phyloP scores from a whole-genome alignment of 2,113 vertebrate species.

The Myiagra hebetior region DNA sequence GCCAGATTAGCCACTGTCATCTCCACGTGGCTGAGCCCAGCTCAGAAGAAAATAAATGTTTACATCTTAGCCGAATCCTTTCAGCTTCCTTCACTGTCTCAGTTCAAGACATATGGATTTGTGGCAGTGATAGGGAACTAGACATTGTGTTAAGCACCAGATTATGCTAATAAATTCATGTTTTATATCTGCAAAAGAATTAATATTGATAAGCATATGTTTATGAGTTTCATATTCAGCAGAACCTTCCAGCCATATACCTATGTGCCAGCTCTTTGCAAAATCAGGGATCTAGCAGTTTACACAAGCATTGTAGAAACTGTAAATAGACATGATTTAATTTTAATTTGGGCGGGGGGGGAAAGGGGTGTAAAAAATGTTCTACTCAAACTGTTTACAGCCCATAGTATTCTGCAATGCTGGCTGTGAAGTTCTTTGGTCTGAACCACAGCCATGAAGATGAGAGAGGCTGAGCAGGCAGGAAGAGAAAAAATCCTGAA shows the following conservation, averaged over 20 bases:
- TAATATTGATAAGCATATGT: constrained; percentile 47
- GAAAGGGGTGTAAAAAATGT: background rate
- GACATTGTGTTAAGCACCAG: background rate
- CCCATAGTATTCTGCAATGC: background rate
- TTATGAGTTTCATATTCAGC: background rate
- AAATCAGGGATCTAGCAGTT: background rate
- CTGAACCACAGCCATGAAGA: background rate
- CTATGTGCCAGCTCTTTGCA: background rate
- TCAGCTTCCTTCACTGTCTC: background rate
- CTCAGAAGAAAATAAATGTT: background rate
- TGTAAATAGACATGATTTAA: background rate
- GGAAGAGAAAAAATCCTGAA: background rate
- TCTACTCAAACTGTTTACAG: background rate
- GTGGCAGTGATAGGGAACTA: background rate
- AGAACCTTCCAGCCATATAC: background rate
- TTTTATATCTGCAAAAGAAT: constrained; percentile 28
- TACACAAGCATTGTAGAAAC: background rate
- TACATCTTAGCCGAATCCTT: background rate
- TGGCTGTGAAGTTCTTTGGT: background rate
- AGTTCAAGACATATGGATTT: background rate
- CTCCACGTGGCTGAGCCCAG: background rate
- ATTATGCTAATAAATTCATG: constrained; percentile 31
- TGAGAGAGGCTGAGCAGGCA: background rate
- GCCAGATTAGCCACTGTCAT: background rate
- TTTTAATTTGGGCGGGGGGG: background rate